A percentile compares a stretch with the other conserved stretches of the same genome.
phyloP scores from a whole-genome alignment of 2,888 invertebrate genomes.

The Phortica magna region DNA sequence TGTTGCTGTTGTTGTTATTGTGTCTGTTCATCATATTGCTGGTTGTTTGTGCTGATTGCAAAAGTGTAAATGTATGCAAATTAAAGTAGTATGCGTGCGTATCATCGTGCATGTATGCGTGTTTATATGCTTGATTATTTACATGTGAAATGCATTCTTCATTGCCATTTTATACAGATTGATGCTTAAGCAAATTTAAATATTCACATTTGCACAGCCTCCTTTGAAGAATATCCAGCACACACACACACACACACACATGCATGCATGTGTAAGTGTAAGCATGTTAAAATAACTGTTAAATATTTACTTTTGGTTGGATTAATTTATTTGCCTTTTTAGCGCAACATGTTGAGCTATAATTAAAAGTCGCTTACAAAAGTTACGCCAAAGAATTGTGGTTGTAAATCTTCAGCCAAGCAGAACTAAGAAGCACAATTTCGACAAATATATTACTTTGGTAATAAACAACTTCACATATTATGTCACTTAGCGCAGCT shows the following conservation, averaged over 20 bases:
- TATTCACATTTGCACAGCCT: background rate
- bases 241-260: background rate
- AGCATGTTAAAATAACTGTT: conserved; percentile 6
- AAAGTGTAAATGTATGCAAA: conserved; percentile 37
- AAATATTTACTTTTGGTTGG: background rate
- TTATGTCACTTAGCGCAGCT: too few species aligned
- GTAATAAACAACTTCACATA: background rate
- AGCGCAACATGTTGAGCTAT: background rate
- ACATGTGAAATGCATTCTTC: conserved; percentile 11
- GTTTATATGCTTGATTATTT: background rate
- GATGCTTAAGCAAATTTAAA: conserved; percentile 10
- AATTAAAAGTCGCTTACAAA: conserved; percentile 34
- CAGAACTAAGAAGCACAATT: too few species aligned
- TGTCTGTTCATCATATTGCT: conserved; percentile 18
- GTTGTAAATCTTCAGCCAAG: too few species aligned
- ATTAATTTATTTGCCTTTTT: conserved; percentile 37
- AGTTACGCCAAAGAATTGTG: conserved; percentile 49
- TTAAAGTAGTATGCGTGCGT: conserved; percentile 21
- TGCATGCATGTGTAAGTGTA: background rate
- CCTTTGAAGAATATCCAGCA: background rate
- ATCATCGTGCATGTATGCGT: background rate
- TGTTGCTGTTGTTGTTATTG: conserved; percentile 40
- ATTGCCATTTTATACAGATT: background rate
- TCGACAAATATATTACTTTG: background rate
- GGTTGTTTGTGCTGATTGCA: conserved; percentile 25